Conservation (phyloP, 1,140 invertebrate genomes). For the Stenopsyche tienmushanensis region DNA sequence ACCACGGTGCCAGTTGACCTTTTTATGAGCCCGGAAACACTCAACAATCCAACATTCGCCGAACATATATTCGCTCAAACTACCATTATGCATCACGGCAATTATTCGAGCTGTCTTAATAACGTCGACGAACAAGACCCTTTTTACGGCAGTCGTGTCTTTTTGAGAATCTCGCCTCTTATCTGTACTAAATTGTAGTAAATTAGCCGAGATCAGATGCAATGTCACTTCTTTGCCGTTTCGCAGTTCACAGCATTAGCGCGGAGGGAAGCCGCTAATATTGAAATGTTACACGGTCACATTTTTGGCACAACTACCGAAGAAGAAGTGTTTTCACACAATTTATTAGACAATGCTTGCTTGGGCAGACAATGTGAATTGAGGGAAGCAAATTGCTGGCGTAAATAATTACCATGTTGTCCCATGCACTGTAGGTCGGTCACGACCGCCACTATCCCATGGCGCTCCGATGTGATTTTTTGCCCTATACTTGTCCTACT, state of each 20-base stretch:
- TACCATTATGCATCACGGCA: no score
- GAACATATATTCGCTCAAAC: not conserved
- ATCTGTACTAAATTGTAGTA: no score
- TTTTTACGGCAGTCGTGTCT: no score
- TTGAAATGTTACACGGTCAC: not conserved
- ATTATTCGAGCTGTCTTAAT: no score
- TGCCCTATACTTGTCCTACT: slow-evolving; percentile 18
- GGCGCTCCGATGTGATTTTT: slow-evolving; percentile 3
- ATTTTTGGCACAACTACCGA: no score
- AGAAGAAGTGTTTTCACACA: not conserved
- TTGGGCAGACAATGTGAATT: not conserved
- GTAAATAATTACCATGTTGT: slow-evolving; percentile 29
- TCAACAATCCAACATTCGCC: not conserved
- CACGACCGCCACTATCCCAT: slow-evolving; percentile 28
- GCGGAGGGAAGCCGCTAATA: not conserved
- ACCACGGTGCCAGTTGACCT: not conserved
- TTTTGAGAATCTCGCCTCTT: no score
- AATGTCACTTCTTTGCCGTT: not conserved
- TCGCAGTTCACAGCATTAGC: not conserved
- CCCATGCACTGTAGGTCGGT: slow-evolving; percentile 17
- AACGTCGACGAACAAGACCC: no score
- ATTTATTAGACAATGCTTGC: not conserved
- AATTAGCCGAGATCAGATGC: not conserved
- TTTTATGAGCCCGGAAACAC: slow-evolving; percentile 3
- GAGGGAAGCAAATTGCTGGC: not conserved